Evolutionary conservation across 2,888 invertebrate species (phyloP).

Genomic region (Eucera pruinosa): DNA sequence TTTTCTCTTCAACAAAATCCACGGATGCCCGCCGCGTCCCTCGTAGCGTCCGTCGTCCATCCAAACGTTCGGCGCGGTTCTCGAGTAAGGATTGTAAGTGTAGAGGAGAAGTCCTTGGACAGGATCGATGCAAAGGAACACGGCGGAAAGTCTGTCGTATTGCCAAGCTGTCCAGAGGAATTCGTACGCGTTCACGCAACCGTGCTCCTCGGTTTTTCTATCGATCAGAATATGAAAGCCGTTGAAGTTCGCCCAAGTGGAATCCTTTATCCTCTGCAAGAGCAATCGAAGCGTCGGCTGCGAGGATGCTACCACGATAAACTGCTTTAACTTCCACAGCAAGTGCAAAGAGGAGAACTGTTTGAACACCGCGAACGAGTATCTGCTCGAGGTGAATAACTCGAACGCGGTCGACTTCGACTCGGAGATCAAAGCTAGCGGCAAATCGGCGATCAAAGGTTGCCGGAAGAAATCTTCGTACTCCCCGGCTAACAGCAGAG

Average conservation of each 20-base stretch:
- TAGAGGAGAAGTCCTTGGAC: slow-evolving; percentile 53
- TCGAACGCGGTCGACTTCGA: slow-evolving; percentile 32
- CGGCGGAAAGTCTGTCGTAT: slow-evolving; percentile 51
- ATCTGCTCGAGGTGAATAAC: slow-evolving; percentile 17
- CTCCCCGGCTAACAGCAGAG: slow-evolving; percentile 54
- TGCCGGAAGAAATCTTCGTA: slow-evolving; percentile 43
- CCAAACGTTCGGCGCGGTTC: slow-evolving; percentile 55
- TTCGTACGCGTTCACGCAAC: slow-evolving; percentile 57
- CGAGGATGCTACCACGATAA: slow-evolving; percentile 53
- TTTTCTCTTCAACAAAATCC: slow-evolving; percentile 56
- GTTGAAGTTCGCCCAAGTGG: slow-evolving; percentile 63
- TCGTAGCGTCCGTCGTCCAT: slow-evolving; percentile 17
- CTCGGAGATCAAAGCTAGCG: slow-evolving; percentile 52
- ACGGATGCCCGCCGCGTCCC: slow-evolving; percentile 64
- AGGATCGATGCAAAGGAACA: slow-evolving; percentile 66
- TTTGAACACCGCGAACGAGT: slow-evolving; percentile 42
- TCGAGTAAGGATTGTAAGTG: slow-evolving; percentile 68
- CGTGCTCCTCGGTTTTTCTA: slow-evolving; percentile 38
- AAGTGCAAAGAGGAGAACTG: slow-evolving; percentile 12
- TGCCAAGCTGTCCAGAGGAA: slow-evolving; percentile 66
- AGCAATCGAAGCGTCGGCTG: slow-evolving; percentile 38
- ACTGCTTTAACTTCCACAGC: slow-evolving; percentile 40
- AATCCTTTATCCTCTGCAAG: slow-evolving; percentile 57
- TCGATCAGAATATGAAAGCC: slow-evolving; percentile 64
- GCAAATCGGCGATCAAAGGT: neutral